Evolutionary conservation across 30 jellyfish, hydroid and myxozoan genomes (phyloP).

Genomic region (Hydractinia symbiolongicarpus): DNA sequence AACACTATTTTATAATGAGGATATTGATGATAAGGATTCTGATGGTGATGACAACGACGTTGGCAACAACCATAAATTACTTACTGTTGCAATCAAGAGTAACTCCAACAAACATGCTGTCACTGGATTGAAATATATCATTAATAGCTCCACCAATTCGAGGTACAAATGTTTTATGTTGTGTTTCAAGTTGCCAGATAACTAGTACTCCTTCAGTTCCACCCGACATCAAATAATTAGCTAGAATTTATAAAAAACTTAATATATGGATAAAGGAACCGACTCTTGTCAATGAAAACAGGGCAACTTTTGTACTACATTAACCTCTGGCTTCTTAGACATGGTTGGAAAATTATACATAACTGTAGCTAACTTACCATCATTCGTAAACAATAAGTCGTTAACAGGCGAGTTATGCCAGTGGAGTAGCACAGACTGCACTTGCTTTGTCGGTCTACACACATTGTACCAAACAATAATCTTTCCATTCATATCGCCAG

Average conservation of each 20-base stretch:
- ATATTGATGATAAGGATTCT: no score
- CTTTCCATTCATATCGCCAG: slow-evolving; percentile 67
- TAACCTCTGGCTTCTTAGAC: no score
- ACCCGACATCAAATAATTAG: slow-evolving; percentile 63
- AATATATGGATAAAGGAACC: no score
- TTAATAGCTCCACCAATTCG: slow-evolving; percentile 66
- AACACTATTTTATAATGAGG: background rate
- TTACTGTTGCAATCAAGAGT: slow-evolving; percentile 60
- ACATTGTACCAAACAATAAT: slow-evolving; percentile 58
- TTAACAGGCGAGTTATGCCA: slow-evolving; percentile 83
- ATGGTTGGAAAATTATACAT: no score
- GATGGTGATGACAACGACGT: background rate
- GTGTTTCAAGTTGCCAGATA: slow-evolving; percentile 78
- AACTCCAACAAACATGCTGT: slow-evolving; percentile 41
- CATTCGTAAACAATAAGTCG: slow-evolving; percentile 53
- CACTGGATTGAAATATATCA: slow-evolving; percentile 40
- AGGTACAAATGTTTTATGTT: slow-evolving; percentile 46
- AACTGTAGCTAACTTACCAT: slow-evolving; percentile 40
- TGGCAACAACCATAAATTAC: slow-evolving; percentile 13
- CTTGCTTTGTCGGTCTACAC: background rate
- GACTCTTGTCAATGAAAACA: no score
- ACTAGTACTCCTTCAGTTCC: slow-evolving; percentile 82
- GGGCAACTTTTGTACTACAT: no score
- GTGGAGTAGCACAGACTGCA: slow-evolving; percentile 56
- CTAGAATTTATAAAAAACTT: slow-evolving; percentile 13